Evolutionary conservation across 1,140 invertebrate genomes (phyloP), one percentile per base, ranked within the genome.

Genomic region (Zelostemma sp.): DNA sequence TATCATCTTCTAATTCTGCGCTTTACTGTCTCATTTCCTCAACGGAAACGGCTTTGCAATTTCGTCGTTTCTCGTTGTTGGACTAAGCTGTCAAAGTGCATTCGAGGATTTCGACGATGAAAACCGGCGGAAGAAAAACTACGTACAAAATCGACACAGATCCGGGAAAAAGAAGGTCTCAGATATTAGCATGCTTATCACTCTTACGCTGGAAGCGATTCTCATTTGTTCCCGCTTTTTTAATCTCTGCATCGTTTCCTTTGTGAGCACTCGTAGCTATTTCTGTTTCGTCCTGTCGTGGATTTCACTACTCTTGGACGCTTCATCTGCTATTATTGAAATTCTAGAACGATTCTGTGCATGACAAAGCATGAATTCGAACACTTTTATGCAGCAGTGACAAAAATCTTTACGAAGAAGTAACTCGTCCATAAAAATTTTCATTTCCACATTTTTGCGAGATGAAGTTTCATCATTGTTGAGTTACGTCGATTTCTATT

Each of bases 171-270:
- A 46, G 43, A 46, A 18, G 11, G 11, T 11, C 35, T 38, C 35
- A n/a, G 14, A 43, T 54, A 54, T 54, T 54, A 54, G 50, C 45
- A 38, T 19, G 31, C n/a, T 66, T 74, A 61, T 53, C 28, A 17
- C 12, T 57, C 38, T 45, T 50, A 43, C 38, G 69, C 61, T 62
- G 65, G 25, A 56, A 78, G 76, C 75, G 41, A 74, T 79, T 78
- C 73, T 76, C 75, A 75, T 80, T 79, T 77, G 69, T 76, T 74
- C 68, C 53, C 19, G 43, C 40, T 59, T 49, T 41, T 56, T 56
- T 56, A 56, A 56, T 56, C 54, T 31, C 21, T 33, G 54, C 28
- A n/a, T 56, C 41, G 11, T 56, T 56, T 47, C 41, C 41, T 46
- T 56, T 67, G 51, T 53, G 31, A 70, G 49, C 31, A 16, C 14